Evolutionary conservation across 2,888 invertebrate genomes (phyloP).

Genomic region (Clivina fossor): DNA sequence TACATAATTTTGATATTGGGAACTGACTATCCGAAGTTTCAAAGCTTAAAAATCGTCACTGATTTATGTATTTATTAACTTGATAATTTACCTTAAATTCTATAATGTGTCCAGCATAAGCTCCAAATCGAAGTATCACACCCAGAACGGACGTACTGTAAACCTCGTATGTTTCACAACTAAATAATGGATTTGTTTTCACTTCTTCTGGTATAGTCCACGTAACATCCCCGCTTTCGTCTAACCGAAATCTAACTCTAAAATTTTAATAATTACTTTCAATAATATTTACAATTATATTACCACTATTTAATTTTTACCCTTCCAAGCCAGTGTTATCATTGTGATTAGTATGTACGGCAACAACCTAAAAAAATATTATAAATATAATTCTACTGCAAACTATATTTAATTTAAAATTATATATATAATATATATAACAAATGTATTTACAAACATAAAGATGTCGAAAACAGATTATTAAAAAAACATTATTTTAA

Average conservation of each 20-base stretch:
- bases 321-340: conserved; percentile 57
- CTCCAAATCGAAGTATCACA: conserved; percentile 60
- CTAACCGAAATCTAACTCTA: conserved; percentile 56
- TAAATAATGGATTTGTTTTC: conserved; percentile 61
- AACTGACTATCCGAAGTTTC: too few species aligned
- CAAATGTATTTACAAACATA: too few species aligned
- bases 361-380: conserved; percentile 25
- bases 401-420: too few species aligned
- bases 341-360: conserved; percentile 44
- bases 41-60: too few species aligned
- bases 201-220: conserved; percentile 63
- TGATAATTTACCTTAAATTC: conserved; percentile 60
- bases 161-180: conserved; percentile 69
- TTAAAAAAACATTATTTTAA: too few species aligned
- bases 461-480: too few species aligned
- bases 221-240: conserved; percentile 64
- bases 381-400: too few species aligned
- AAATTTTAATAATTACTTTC: conserved; percentile 31
- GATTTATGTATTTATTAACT: too few species aligned
- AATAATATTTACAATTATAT: conserved; percentile 21
- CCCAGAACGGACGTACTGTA: conserved; percentile 49
- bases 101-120: conserved; percentile 66
- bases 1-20: too few species aligned
- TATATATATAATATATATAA: too few species aligned
- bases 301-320: conserved; percentile 45